Conservation (phyloP, 1,140 invertebrate genomes). For the Hypsibius dujardini region DNA sequence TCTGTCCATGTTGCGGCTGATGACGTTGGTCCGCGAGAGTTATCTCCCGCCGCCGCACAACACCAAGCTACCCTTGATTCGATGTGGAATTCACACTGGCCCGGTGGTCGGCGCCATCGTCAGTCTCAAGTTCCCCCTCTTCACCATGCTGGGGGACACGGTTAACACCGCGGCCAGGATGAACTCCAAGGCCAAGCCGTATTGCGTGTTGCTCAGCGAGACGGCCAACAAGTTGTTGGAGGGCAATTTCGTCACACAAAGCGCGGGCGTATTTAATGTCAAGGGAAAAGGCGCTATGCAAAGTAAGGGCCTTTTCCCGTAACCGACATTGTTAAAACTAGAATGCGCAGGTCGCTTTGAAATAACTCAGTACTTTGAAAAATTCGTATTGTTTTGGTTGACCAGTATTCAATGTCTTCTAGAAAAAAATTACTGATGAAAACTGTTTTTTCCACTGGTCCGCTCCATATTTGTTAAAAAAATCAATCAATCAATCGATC, state of each 20-base stretch:
- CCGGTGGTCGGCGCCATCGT: not conserved
- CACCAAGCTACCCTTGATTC: not conserved
- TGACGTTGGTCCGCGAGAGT: not conserved
- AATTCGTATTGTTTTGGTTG: too few relatives aligned
- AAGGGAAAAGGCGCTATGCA: constrained; percentile 4
- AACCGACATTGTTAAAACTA: too few relatives aligned
- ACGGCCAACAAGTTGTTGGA: not conserved
- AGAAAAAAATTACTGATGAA: too few relatives aligned
- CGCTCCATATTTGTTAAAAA: too few relatives aligned
- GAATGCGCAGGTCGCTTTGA: too few relatives aligned
- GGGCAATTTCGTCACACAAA: not conserved
- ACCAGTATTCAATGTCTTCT: too few relatives aligned
- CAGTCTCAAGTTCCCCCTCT: constrained; percentile 1
- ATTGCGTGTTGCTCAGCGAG: constrained; percentile 5
- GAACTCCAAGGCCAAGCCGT: constrained; percentile 1
- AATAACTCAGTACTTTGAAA: too few relatives aligned
- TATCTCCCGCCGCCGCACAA: constrained; percentile 11
- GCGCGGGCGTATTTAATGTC: not conserved
- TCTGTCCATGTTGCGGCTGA: constrained; percentile 12
- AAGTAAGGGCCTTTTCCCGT: not conserved
- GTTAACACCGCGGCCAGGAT: not conserved
- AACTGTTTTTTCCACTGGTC: too few relatives aligned
- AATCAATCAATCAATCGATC: too few relatives aligned
- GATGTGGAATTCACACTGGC: not conserved
- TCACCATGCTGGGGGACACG: constrained; percentile 17